Percentiles rank a stretch among this genome's conserved stretches.
Evolutionary conservation across 2,888 invertebrate species (phyloP).

Genomic region (Tricholauxania praeusta): DNA sequence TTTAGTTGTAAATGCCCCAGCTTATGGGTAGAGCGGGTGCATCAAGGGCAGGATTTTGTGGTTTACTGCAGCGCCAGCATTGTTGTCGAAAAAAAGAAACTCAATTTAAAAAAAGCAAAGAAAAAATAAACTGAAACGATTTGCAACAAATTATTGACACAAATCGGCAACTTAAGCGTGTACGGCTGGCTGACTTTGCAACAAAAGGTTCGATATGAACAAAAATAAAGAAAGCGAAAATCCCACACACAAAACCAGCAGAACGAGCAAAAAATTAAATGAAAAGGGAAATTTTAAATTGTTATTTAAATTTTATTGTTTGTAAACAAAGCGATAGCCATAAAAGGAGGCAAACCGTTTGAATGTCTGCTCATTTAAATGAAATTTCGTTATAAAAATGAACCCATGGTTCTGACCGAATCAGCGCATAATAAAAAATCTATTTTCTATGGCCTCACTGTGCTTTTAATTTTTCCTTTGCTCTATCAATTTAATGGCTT

Average conservation of each 20-base stretch:
- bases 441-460: background rate
- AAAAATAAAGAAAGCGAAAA: background rate
- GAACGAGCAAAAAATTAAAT: background rate
- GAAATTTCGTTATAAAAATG: no score
- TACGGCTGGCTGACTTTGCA: conserved; percentile 1
- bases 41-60: background rate
- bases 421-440: background rate
- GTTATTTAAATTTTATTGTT: conserved; percentile 26
- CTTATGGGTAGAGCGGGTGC: background rate
- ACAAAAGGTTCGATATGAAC: background rate
- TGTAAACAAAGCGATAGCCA: background rate
- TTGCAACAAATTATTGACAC: conserved; percentile 41
- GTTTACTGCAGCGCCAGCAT: background rate
- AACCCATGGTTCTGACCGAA: no score
- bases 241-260: background rate
- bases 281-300: conserved; percentile 25
- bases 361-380: no score
- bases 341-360: background rate
- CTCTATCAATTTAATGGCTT: background rate
- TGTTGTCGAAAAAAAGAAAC: no score
- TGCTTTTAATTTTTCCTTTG: background rate
- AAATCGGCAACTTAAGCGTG: conserved; percentile 37
- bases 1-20: background rate
- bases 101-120: background rate
- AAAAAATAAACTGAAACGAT: conserved; percentile 22